Evolutionary conservation across 2,888 invertebrate genomes (phyloP), one percentile per base, ranked within the genome.

Genomic region (Hirudinaria manillensis): DNA sequence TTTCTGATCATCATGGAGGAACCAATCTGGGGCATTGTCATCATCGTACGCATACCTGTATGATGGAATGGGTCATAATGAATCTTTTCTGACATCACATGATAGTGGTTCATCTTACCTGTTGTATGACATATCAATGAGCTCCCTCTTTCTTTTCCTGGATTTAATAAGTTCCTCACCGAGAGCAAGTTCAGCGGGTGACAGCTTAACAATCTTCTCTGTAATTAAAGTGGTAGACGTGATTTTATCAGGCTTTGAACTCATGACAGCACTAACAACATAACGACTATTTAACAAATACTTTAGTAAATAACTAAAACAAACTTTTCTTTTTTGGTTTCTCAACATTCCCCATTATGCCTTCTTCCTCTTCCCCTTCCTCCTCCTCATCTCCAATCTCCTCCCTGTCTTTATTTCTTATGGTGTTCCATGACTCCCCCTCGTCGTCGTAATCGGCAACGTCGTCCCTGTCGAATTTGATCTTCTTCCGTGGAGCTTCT

Each of bases 1-100:
- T 83, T 91, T 91, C 78, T 90, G 89, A 85, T 99, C 99, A 81
- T 99, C 98, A 77, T 93, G 90, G 0, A 89, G 89, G 86, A 99
- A 99, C 99, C 99, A 99, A 80, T 92, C 92, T 0, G 99, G 99
- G 70, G 99, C 87, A 83, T 92, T 89, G 1, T 90, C 90, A 84
- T 98, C 98, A 83, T 94, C 93, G 83, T 93, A 94, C 3, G 92
- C 90, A 84, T 93, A 97, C 72, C 87, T 86, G 78, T 38, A 75
- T 19, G 1, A 32, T 19, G 10, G 70, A 7, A 61, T 1, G 29
- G n/a, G n/a, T 1, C 1, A 45, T 16, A 45, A 45, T 45, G 45
- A 45, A 45, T 10, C 45, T 45, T 6, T 7, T 45, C 45, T 45
- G 36, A 36, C 16, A 45, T 10, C 10, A 16, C 16, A 16, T 45